Percentiles rank a stretch among this genome's conserved stretches.
Evolutionary conservation across 2,113 vertebrate species (phyloP).

Genomic region (Dasyurus viverrinus): DNA sequence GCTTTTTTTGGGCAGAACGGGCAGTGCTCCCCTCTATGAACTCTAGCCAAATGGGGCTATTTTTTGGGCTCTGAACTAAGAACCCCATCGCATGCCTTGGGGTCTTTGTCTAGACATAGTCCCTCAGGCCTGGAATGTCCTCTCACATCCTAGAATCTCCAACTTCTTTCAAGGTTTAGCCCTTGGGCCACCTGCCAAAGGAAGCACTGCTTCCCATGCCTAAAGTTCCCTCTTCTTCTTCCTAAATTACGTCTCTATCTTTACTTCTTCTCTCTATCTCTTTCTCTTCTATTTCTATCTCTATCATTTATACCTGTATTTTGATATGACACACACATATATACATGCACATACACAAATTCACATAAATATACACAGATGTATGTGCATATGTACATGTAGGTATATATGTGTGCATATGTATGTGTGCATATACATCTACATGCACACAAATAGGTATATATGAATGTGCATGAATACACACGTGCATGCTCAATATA

Average conservation of each 20-base stretch:
- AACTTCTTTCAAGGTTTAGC: background rate
- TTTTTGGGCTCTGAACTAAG: background rate
- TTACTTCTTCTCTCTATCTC: background rate
- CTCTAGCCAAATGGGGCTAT: background rate
- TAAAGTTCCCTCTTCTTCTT: background rate
- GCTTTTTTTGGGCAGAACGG: background rate
- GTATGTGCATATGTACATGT: too few relatives aligned
- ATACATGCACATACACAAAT: too few relatives aligned
- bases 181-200: background rate
- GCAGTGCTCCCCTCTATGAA: background rate
- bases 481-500: too few relatives aligned
- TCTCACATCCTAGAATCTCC: background rate
- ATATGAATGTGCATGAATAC: too few relatives aligned
- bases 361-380: background rate
- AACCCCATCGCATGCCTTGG: background rate
- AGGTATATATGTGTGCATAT: too few relatives aligned
- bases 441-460: too few relatives aligned
- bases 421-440: accelerated
- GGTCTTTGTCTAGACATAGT: background rate
- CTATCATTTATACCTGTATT: background rate
- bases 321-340: background rate
- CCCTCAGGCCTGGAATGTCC: background rate
- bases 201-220: background rate
- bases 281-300: background rate
- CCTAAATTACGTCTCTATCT: background rate